Evolutionary conservation across 2,797 vertebrate species (phyloP), one percentile per base, ranked within the genome.

Genomic region (Bovichtus diacanthus): DNA sequence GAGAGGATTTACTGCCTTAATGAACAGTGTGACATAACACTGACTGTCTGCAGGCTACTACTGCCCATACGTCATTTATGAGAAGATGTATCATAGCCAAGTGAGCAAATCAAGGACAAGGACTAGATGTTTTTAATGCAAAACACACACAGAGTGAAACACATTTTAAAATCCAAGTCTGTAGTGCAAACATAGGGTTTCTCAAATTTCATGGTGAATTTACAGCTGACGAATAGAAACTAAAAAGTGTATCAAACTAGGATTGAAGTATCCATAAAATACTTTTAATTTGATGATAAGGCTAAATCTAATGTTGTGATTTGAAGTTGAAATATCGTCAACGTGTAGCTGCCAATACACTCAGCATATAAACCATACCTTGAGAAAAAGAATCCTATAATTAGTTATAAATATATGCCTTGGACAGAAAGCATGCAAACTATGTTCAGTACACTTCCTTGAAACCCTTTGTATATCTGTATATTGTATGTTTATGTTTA

Each of bases 1-100:
- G 56, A 64, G 71, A 76, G 64, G 71, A 92, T 90, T 81, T 88
- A 87, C 53, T 81, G 74, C 79, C 44, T 77, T 86, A 82, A 87
- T 83, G 80, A 80, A 68, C 65, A 76, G 76, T 60, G 68, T 82
- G 83, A 83, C 81, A 86, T 59, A 87, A 86, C 29, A 50, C 64
- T 76, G 54, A 85, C 80, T 78, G 74, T 81, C 85, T 79, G 73
- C 73, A 74, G 55, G 64, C 68, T 55, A 29, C 49, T 34, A 51
- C 47, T 51, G 68, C 63, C 72, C 66, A 78, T 83, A 78, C 82
- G 82, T 88, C 85, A 84, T 72, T 49, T 51, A 60, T 81, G 65
- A 74, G 68, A 76, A 75, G 58, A 86, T 84, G 50, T 44, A 23
- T 29, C 47, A 62, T 11, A 66, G 75, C 71, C 70, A 76, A 76